A percentile compares a stretch with the other conserved stretches of the same genome.
Conservation (phyloP, 2,113 vertebrate genomes). For the Nycticebus coucang region DNA sequence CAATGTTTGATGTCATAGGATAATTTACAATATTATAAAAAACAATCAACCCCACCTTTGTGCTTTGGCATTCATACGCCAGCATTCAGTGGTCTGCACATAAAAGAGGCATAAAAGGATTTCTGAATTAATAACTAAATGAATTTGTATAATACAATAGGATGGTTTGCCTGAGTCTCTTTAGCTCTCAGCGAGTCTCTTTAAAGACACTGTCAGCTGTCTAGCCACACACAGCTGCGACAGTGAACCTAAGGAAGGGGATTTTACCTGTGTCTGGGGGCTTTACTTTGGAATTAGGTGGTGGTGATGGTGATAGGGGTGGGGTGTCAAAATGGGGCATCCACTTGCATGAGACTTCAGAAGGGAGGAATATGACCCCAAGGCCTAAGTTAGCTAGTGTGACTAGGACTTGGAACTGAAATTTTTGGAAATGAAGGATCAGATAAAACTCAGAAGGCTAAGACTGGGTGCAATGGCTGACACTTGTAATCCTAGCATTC, state of each 20-base stretch:
- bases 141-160: not conserved
- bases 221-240: not conserved
- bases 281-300: not conserved
- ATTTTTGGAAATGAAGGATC: not conserved
- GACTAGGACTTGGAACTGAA: not conserved
- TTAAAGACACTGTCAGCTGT: not conserved
- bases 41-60: not conserved
- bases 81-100: not conserved
- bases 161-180: not conserved
- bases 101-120: not conserved
- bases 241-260: not conserved
- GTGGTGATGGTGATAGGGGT: not conserved
- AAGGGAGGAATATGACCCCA: not conserved
- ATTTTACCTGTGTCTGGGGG: not conserved
- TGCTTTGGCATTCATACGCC: not conserved
- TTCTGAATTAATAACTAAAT: slow-evolving; percentile 57
- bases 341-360: not conserved
- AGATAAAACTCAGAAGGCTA: not conserved
- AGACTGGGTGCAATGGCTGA: not conserved
- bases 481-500: no score
- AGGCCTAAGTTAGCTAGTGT: not conserved
- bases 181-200: not conserved
- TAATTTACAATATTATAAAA: not conserved
- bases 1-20: not conserved
- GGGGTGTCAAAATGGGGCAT: not conserved